Evolutionary conservation across 2,888 invertebrate genomes (phyloP), one percentile per base, ranked within the genome.

Genomic region (Empis livida): DNA sequence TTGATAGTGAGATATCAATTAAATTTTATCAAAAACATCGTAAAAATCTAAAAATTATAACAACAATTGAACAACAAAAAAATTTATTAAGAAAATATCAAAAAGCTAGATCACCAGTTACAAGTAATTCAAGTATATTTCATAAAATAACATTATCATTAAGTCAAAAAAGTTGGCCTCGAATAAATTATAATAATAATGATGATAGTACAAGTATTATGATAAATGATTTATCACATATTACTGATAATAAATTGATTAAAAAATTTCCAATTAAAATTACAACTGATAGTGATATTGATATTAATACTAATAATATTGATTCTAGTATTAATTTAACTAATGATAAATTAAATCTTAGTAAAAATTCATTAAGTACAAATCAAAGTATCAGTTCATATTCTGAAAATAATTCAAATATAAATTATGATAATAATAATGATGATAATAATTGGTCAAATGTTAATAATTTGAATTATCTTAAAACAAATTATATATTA

Each of bases 271-370:
- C 23, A 6, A 9, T 63, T 27, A 64, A 63, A 51, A 67, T 62
- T 45, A 59, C 61, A n/a, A n/a, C n/a, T n/a, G n/a, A n/a, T 45
- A 64, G 59, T 47, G 55, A 57, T 49, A 55, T 56, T 49, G 49
- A 8, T 8, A n/a, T n/a, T n/a, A 35, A 43, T 48, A 52, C 54
- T 52, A 62, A 65, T n/a, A n/a, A n/a, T 45, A 61, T 61, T 49
- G 64, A 67, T 58, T 64, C 65, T 39, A 66, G 65, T 56, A 59
- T 61, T 58, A 65, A 68, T 57, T 58, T 64, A 49, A 60, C 61
- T 51, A 66, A 65, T 62, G 54, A 53, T 5, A 66, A 64, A 57
- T 58, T 68, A 60, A 67, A 64, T 65, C 58, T 65, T 65, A 68
- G 65, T 61, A 65, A 66, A 54, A 61, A 61, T 52, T 68, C 67